These are phyloP conservation scores for Meganola albula DNA, from an alignment of 2,888 invertebrate genomes.

Conservation along the genomic window DNA sequence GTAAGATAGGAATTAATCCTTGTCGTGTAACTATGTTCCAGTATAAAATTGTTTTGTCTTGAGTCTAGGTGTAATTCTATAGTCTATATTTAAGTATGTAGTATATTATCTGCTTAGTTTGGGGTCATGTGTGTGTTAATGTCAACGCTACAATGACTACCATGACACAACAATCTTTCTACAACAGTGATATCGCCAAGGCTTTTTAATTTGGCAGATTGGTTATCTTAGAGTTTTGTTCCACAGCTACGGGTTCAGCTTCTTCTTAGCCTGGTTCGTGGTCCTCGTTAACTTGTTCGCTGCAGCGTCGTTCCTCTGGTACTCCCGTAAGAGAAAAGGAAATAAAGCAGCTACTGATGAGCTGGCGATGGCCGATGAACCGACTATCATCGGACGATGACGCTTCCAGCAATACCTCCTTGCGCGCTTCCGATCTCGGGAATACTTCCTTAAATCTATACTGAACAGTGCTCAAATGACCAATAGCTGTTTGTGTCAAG, in stretches of 20 bases:
- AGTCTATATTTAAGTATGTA: no score
- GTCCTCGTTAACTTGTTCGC: slow-evolving; percentile 83
- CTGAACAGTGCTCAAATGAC: slow-evolving; percentile 75
- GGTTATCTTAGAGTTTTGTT: no score
- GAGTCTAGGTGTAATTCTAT: no score
- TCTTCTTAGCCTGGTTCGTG: slow-evolving; percentile 87
- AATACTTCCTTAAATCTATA: slow-evolving; percentile 55
- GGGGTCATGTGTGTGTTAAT: no score
- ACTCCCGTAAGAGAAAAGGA: slow-evolving; percentile 90
- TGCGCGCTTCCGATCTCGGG: slow-evolving; percentile 39
- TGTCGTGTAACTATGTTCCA: no score
- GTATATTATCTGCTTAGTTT: no score
- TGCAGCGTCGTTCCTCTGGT: slow-evolving; percentile 85
- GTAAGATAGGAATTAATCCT: no score
- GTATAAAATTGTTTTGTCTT: no score
- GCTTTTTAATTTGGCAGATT: no score
- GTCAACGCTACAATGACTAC: no score
- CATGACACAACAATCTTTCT: no score
- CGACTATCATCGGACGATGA: slow-evolving; percentile 86
- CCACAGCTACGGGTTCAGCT: slow-evolving; percentile 83
- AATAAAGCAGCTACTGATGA: slow-evolving; percentile 89
- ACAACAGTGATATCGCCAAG: no score
- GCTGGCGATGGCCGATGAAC: slow-evolving; percentile 90
- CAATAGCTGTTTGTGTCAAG: slow-evolving; percentile 60
- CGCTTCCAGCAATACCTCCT: slow-evolving; percentile 36